Conservation (phyloP, 2,113 vertebrate species). For the Ctenomys sociabilis region DNA sequence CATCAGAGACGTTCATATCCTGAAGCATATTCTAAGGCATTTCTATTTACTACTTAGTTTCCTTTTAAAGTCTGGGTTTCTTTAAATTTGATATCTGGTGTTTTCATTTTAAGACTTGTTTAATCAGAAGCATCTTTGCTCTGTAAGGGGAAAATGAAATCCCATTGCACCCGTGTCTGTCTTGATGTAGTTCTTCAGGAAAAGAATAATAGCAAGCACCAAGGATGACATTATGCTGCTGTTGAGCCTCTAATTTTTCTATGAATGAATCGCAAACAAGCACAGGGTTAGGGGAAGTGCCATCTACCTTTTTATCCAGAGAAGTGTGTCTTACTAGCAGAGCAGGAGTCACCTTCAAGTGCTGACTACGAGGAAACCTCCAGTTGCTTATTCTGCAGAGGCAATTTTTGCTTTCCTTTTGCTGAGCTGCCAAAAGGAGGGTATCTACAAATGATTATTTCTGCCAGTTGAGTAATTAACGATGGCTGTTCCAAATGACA, state of each 20-base stretch:
- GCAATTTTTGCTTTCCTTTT: conserved; percentile 70
- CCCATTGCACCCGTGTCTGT: conserved; percentile 56
- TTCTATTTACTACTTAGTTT: conserved; percentile 57
- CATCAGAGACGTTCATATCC: conserved; percentile 38
- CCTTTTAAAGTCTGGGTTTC: conserved; percentile 41
- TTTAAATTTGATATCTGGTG: conserved; percentile 67
- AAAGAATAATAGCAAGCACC: conserved; percentile 17
- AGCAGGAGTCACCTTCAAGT: conserved; percentile 77
- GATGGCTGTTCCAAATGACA: conserved; percentile 68
- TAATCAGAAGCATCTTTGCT: conserved; percentile 76
- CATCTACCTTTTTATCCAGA: conserved; percentile 63
- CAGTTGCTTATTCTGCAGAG: conserved; percentile 70
- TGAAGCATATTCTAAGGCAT: conserved; percentile 44
- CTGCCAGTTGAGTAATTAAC: conserved; percentile 77
- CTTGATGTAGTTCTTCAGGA: conserved; percentile 68
- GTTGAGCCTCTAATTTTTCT: conserved; percentile 54
- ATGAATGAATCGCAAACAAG: conserved; percentile 74
- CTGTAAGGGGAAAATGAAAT: conserved; percentile 74
- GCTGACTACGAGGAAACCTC: conserved; percentile 72
- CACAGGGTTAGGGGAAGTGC: conserved; percentile 42
- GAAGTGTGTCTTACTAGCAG: conserved; percentile 61
- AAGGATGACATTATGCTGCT: conserved; percentile 59
- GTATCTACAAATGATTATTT: conserved; percentile 74
- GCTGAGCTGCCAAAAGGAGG: conserved; percentile 69
- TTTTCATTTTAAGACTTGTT: conserved; percentile 75